Percentiles rank a stretch among this genome's conserved stretches.
Conservation (phyloP, 2,113 vertebrate genomes). For the rabbit (Oryctolagus cuniculus) region mOryCun1.1 NC_091437.1:60370001-60370500, state of each 20-base stretch:
- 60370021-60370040: slow-evolving; percentile 7
- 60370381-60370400: background rate
- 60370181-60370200: slow-evolving; percentile 23
- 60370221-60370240: slow-evolving; percentile 39
- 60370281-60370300: slow-evolving; percentile 6
- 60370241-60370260: background rate
- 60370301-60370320: background rate
- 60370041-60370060: background rate
- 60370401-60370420: background rate
- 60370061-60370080: slow-evolving; percentile 50
- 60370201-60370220: slow-evolving; percentile 6
- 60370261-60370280: background rate
- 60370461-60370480: background rate
- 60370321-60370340: background rate
- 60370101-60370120: background rate
- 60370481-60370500: background rate
- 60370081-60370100: background rate
- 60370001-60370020: background rate
- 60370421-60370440: no score
- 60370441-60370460: background rate
- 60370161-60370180: slow-evolving; percentile 56
- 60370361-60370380: background rate
- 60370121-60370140: background rate
- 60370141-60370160: slow-evolving; percentile 58
- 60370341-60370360: background rate